A percentile compares a stretch with the other conserved stretches of the same genome.
Evolutionary conservation across 2,888 invertebrate species (phyloP).

Genomic region (Camponotus fellah): DNA sequence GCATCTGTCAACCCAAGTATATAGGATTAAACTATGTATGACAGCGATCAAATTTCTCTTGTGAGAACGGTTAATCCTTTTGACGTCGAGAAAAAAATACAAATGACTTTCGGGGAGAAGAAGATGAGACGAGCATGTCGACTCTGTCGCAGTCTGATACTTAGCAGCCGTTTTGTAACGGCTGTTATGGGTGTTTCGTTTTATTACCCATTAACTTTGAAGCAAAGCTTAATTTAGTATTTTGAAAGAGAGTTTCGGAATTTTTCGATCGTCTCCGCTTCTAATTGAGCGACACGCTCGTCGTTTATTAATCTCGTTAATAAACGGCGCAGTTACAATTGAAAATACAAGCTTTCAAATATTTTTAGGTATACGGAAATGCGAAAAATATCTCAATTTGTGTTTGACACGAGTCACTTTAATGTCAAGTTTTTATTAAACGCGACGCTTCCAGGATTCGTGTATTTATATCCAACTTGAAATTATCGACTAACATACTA

Average conservation of each 20-base stretch:
- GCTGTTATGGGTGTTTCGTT: conserved; percentile 62
- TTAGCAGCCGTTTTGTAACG: conserved; percentile 38
- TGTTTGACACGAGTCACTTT: not conserved
- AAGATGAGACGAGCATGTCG: conserved; percentile 52
- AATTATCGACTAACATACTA: not conserved
- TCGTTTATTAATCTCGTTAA: conserved; percentile 14
- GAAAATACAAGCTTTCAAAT: not conserved
- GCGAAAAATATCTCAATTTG: not conserved
- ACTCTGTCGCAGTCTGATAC: conserved; percentile 46
- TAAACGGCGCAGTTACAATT: not conserved
- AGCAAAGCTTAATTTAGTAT: conserved; percentile 57
- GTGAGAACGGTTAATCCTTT: conserved; percentile 70
- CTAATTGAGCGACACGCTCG: not conserved
- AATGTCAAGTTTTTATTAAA: not conserved
- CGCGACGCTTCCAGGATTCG: not conserved
- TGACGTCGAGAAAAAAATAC: conserved; percentile 63
- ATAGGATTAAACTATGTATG: not conserved
- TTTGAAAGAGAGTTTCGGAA: not conserved
- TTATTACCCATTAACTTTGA: conserved; percentile 65
- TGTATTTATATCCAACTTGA: not conserved
- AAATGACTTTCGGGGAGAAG: conserved; percentile 64
- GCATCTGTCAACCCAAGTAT: not conserved
- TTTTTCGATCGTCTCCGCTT: conserved; percentile 12
- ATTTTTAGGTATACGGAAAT: not conserved
- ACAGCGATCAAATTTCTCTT: conserved; percentile 43